Base-by-base conservation (phyloP, 2,797 vertebrate species). In the Scomberomorus guttatus region DNA sequence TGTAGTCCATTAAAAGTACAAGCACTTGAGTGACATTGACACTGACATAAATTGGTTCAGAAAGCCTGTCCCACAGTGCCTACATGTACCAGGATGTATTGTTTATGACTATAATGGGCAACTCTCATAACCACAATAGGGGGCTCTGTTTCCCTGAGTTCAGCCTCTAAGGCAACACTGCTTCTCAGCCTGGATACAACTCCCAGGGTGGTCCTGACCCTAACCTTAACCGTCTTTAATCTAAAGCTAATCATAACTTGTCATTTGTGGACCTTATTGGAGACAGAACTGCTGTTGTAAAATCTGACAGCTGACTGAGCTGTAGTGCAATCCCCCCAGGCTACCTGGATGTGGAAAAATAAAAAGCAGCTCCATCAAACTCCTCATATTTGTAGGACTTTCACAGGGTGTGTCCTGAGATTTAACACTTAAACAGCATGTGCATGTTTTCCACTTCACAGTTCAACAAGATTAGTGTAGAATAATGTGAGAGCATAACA, bases 71-170 rank as follows among this genome's bases (percentile, higher is more conserved):
- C 48, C n/a, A 20, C 52, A 27, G 77, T 73, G 27, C 68, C 62
- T 25, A 62, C 68, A 39, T 51, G 68, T 77, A 77, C 77, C 72
- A 72, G 34, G 50, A 52, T 64, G 52, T 52, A 64, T 72, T 66
- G 71, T 80, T 75, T 71, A 51, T 59, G 48, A 32, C 44, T 39
- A 34, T 54, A 61, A 44, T 57, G 44, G 58, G 34, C 37, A 20
- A 46, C 72, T 75, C 39, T 72, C 34, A 17, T 22, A 61, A 55
- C 34, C 24, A 81, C 76, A 90, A 78, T 76, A 20, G 72, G 2
- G 6, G 50, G 32, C 84, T 70, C 81, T 88, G 80, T 88, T 75
- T 80, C 62, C 24, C 20, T 61, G n/a, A 58, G 59, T 51, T 61
- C 8, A 64, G 44, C 60, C 77, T 52, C 12, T 4, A 6, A 72